A percentile compares a stretch with the other conserved stretches of the same genome.
phyloP scores from a whole-genome alignment of 2,888 invertebrate genomes.

The Andrena dorsata region DNA sequence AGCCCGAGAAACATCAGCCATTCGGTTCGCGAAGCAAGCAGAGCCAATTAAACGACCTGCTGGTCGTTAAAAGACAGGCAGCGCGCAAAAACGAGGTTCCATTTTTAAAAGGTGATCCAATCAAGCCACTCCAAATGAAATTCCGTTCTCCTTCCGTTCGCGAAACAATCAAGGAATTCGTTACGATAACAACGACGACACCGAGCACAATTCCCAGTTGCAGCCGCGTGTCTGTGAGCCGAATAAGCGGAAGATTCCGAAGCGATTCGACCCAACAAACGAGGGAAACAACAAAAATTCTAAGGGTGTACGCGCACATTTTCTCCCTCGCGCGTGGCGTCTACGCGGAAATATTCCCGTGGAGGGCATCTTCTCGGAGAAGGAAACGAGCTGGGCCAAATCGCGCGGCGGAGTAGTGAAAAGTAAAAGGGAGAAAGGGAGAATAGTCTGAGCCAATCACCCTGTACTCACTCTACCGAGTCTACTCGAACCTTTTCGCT shows the following conservation, averaged over 20 bases:
- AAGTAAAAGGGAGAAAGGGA: constrained; percentile 52
- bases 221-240: neutral
- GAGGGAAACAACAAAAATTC: constrained; percentile 26
- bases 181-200: constrained; percentile 27
- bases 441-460: constrained; percentile 70
- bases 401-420: neutral
- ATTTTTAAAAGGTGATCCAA: constrained; percentile 33
- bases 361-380: constrained; percentile 4
- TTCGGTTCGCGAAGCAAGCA: neutral
- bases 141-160: constrained; percentile 13
- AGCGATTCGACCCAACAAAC: neutral
- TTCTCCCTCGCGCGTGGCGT: neutral
- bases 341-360: constrained; percentile 25
- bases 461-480: constrained; percentile 16
- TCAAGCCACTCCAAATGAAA: constrained; percentile 31
- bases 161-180: constrained; percentile 34
- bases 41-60: constrained; percentile 15
- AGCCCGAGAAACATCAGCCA: neutral
- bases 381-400: constrained; percentile 8
- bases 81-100: neutral
- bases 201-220: neutral
- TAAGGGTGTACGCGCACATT: neutral
- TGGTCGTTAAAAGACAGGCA: neutral
- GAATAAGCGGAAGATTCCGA: neutral
- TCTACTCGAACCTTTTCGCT: constrained; percentile 64